Conservation (phyloP, 2,888 invertebrate species). For the Masnerella sp. region DNA sequence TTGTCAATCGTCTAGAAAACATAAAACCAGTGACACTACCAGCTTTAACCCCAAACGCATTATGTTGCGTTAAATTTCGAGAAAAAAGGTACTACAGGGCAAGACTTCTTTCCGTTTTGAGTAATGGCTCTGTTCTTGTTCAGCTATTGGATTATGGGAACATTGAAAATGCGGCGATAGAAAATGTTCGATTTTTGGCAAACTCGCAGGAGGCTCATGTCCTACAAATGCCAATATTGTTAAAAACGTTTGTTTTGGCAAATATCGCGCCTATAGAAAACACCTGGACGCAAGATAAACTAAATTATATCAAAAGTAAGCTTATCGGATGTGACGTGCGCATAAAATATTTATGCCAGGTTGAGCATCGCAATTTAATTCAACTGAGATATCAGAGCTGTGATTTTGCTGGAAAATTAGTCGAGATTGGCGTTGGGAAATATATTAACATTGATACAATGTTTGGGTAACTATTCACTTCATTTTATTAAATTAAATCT, state of each 20-base stretch:
- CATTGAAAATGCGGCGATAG: slow-evolving; percentile 16
- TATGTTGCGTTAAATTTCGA: slow-evolving; percentile 38
- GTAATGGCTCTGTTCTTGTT: slow-evolving; percentile 11
- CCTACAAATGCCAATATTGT: slow-evolving; percentile 19
- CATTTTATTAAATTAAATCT: neutral
- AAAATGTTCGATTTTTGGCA: slow-evolving; percentile 25
- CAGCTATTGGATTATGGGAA: slow-evolving; percentile 44
- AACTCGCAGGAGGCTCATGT: slow-evolving; percentile 15
- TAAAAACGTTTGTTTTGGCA: slow-evolving; percentile 25
- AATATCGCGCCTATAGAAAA: neutral
- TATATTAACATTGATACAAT: slow-evolving; percentile 63
- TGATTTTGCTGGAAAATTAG: slow-evolving; percentile 66
- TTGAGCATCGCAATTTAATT: slow-evolving; percentile 63
- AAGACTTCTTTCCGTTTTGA: neutral
- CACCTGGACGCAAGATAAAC: slow-evolving; percentile 22
- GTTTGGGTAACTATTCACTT: slow-evolving; percentile 63
- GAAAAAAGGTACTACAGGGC: slow-evolving; percentile 36
- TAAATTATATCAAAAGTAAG: slow-evolving; percentile 19
- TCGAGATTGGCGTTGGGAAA: slow-evolving; percentile 65
- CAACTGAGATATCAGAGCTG: slow-evolving; percentile 64
- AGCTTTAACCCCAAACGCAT: slow-evolving; percentile 7
- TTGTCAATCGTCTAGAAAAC: slow-evolving; percentile 12
- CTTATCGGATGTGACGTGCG: slow-evolving; percentile 13
- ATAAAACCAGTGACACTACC: slow-evolving; percentile 1
- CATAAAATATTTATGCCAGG: slow-evolving; percentile 19